Evolutionary conservation across 2,888 invertebrate genomes (phyloP).

Genomic region (Tetheella fluctuosa): DNA sequence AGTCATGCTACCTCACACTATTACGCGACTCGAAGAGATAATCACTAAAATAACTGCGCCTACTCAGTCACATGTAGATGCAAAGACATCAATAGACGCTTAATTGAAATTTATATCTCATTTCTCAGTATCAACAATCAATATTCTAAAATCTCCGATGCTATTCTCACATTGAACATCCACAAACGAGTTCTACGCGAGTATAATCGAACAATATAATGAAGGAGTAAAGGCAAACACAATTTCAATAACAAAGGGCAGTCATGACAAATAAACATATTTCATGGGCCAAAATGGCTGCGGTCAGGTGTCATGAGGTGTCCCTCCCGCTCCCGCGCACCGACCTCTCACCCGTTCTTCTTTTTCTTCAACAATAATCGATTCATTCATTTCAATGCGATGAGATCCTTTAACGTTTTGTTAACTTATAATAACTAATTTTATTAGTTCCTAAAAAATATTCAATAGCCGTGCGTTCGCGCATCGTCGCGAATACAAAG

Average conservation of each 20-base stretch:
- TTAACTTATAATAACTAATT: slow-evolving; percentile 35
- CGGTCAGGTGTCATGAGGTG: slow-evolving; percentile 80
- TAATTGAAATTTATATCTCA: slow-evolving; percentile 84
- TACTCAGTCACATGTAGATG: slow-evolving; percentile 50
- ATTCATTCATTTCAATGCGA: slow-evolving; percentile 75
- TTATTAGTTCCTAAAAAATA: slow-evolving; percentile 7
- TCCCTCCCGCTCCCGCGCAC: slow-evolving; percentile 49
- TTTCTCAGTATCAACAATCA: slow-evolving; percentile 84
- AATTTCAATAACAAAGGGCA: slow-evolving; percentile 83
- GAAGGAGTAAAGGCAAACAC: slow-evolving; percentile 84
- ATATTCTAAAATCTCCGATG: slow-evolving; percentile 80
- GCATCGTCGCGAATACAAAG: too few relatives aligned
- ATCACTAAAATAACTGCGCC: slow-evolving; percentile 72
- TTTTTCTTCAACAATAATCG: slow-evolving; percentile 76
- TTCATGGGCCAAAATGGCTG: slow-evolving; percentile 83
- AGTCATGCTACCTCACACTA: slow-evolving; percentile 50
- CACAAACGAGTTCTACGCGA: slow-evolving; percentile 78
- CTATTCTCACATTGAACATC: slow-evolving; percentile 75
- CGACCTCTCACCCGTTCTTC: slow-evolving; percentile 45
- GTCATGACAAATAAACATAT: slow-evolving; percentile 84
- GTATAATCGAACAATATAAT: slow-evolving; percentile 83
- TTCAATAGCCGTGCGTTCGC: too few relatives aligned
- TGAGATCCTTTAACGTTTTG: slow-evolving; percentile 64
- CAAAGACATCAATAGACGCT: slow-evolving; percentile 74
- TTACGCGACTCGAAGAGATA: slow-evolving; percentile 64